Percentiles rank a stretch among this genome's conserved stretches.
phyloP scores from a whole-genome alignment of 2,797 vertebrate species.

The Chaetodon trifasciatus region DNA sequence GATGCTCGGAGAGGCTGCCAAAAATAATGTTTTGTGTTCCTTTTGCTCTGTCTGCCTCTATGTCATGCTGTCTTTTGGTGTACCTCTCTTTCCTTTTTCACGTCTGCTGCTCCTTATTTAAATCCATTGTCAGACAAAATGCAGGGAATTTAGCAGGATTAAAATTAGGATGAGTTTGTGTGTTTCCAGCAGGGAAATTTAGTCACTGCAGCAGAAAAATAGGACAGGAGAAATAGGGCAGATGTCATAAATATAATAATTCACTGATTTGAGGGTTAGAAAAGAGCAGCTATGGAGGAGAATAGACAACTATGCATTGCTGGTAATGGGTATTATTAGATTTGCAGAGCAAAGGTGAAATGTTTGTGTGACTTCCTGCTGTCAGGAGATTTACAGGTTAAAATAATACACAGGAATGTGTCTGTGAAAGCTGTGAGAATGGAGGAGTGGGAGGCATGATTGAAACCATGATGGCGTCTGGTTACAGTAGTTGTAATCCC shows the following conservation, averaged over 20 bases:
- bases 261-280: slow-evolving; percentile 19
- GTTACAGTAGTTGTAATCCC: slow-evolving; percentile 68
- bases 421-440: slow-evolving; percentile 30
- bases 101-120: slow-evolving; percentile 19
- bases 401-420: slow-evolving; percentile 9
- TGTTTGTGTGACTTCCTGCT: not conserved
- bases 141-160: slow-evolving; percentile 23
- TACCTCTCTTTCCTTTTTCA: slow-evolving; percentile 23
- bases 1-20: slow-evolving; percentile 70
- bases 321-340: not conserved
- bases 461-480: slow-evolving; percentile 39
- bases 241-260: slow-evolving; percentile 33
- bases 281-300: not conserved
- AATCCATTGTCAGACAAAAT: slow-evolving; percentile 3
- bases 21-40: slow-evolving; percentile 62
- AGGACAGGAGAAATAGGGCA: slow-evolving; percentile 29
- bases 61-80: slow-evolving; percentile 48
- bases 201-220: slow-evolving; percentile 36
- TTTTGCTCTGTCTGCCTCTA: slow-evolving; percentile 42
- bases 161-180: slow-evolving; percentile 25
- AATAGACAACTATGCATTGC: not conserved
- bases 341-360: slow-evolving; percentile 9
- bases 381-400: not conserved
- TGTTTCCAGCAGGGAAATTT: slow-evolving; percentile 36
- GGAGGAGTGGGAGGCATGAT: slow-evolving; percentile 27